Percentiles rank a stretch among this genome's conserved stretches.
phyloP scores from a whole-genome alignment of 2,888 invertebrate genomes.

The Amorpha juglandis region DNA sequence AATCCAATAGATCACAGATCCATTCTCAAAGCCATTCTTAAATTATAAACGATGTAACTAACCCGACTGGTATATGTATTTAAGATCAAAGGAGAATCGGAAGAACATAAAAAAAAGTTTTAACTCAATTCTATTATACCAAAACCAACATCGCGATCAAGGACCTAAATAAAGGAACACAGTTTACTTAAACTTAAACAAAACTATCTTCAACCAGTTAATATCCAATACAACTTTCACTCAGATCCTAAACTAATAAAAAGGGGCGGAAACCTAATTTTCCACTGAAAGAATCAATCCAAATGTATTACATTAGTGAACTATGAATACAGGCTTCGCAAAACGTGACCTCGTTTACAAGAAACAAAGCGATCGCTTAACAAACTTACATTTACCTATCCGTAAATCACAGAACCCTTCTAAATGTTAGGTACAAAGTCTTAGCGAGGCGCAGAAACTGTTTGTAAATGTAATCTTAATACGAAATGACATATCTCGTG shows the following conservation, averaged over 20 bases:
- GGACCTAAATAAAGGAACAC: too few relatives aligned
- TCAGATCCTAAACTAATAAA: slow-evolving; percentile 18
- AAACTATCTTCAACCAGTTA: slow-evolving; percentile 2
- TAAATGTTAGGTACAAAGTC: slow-evolving; percentile 1
- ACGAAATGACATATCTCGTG: slow-evolving; percentile 3
- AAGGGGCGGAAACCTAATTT: slow-evolving; percentile 38
- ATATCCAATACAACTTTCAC: slow-evolving; percentile 15
- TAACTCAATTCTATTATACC: too few relatives aligned
- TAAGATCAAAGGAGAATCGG: background rate
- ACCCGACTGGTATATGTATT: too few relatives aligned
- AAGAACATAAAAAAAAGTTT: too few relatives aligned
- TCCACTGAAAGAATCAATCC: slow-evolving; percentile 38
- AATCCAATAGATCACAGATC: too few relatives aligned
- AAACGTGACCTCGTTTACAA: slow-evolving; percentile 74
- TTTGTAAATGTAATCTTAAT: slow-evolving; percentile 15
- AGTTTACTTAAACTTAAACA: background rate
- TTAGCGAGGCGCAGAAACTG: slow-evolving; percentile 25
- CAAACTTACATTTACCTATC: slow-evolving; percentile 35
- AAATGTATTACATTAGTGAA: slow-evolving; percentile 41
- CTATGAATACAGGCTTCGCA: slow-evolving; percentile 56
- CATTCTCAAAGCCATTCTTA: too few relatives aligned
- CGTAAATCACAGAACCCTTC: slow-evolving; percentile 22
- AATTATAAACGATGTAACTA: too few relatives aligned
- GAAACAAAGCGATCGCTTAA: slow-evolving; percentile 66
- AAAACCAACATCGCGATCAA: too few relatives aligned